Evolutionary conservation across 1,140 invertebrate species (phyloP).

Genomic region (Microplitis mediator): DNA sequence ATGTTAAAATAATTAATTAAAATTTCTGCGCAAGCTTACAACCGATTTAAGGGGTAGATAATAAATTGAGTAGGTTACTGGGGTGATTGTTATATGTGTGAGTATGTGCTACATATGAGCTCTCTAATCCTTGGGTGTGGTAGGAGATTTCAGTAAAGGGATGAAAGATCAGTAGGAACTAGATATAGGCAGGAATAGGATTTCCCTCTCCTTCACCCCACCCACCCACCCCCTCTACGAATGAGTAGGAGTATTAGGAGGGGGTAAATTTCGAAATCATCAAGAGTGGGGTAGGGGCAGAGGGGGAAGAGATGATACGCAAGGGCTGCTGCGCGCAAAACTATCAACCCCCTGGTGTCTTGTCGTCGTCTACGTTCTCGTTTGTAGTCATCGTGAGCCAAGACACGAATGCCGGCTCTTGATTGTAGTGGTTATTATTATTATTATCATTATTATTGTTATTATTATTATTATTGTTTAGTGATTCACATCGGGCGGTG

Average conservation of each 20-base stretch:
- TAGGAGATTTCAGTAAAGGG: constrained; percentile 18
- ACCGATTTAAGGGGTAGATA: neutral
- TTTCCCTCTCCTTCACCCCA: too few species aligned
- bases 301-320: constrained; percentile 32
- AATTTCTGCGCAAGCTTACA: neutral
- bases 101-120: constrained; percentile 45
- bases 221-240: too few species aligned
- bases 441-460: constrained; percentile 14
- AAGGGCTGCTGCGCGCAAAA: constrained; percentile 34
- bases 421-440: too few species aligned
- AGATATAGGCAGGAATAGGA: too few species aligned
- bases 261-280: constrained; percentile 33
- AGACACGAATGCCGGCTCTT: constrained; percentile 21
- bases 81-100: neutral
- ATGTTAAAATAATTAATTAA: neutral
- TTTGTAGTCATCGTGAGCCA: too few species aligned
- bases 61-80: neutral
- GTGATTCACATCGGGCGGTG: constrained; percentile 52
- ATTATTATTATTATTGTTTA: constrained; percentile 39
- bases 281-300: constrained; percentile 25
- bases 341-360: constrained; percentile 30
- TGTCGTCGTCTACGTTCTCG: constrained; percentile 24
- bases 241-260: constrained; percentile 9
- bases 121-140: constrained; percentile 60
- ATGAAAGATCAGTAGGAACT: too few species aligned